Conservation (phyloP, 1,140 invertebrate genomes). For the Drosophila hydei region DNA sequence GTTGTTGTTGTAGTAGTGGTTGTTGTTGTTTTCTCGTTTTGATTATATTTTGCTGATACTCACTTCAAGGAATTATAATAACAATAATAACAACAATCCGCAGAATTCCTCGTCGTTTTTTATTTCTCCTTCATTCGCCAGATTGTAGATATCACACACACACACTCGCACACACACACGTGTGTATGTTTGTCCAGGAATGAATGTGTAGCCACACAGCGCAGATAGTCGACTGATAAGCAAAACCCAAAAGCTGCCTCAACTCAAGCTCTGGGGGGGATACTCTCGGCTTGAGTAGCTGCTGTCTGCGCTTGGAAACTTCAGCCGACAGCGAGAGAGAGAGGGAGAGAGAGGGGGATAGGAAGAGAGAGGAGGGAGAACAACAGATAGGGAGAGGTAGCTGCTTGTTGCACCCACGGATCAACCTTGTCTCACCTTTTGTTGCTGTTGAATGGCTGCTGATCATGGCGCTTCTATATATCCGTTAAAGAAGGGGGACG, state of each 20-base stretch:
- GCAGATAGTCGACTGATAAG: constrained; percentile 80
- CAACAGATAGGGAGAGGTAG: not conserved
- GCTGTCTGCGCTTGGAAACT: not conserved
- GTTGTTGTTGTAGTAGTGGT: constrained; percentile 24
- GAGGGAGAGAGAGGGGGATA: not conserved
- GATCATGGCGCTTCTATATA: constrained; percentile 31
- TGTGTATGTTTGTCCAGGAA: constrained; percentile 54
- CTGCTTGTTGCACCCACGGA: constrained; percentile 27
- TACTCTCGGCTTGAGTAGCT: constrained; percentile 3
- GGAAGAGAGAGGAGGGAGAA: not conserved
- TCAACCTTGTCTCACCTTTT: constrained; percentile 35
- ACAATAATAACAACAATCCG: constrained; percentile 83
- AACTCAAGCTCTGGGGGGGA: constrained; percentile 28
- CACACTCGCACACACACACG: constrained; percentile 35
- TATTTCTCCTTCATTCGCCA: constrained; percentile 63
- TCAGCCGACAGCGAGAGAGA: not conserved
- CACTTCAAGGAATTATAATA: constrained; percentile 83
- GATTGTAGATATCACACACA: constrained; percentile 72
- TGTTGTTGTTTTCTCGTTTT: constrained; percentile 73
- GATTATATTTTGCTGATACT: constrained; percentile 82
- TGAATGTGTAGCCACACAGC: constrained; percentile 82
- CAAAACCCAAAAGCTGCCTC: constrained; percentile 68
- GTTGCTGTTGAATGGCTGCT: constrained; percentile 32
- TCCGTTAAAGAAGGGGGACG: not conserved
- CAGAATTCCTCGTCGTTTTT: constrained; percentile 75